These are phyloP conservation scores for Gymnocypris eckloni DNA, from an alignment of 2,797 vertebrate genomes.

Conservation along the genomic window DNA sequence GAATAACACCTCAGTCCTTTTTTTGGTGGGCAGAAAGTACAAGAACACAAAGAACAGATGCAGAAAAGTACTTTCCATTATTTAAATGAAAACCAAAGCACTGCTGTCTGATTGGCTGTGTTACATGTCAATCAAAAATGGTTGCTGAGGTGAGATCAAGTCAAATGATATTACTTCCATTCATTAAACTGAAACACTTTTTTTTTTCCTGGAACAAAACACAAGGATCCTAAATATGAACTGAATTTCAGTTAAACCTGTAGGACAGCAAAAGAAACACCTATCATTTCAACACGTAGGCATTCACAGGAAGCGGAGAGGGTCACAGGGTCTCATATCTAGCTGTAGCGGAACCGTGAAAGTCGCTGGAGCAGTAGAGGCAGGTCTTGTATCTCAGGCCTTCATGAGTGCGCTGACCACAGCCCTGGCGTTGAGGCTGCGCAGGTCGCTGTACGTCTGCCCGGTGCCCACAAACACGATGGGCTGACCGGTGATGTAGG, in stretches of 20 bases:
- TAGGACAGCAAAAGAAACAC: not conserved
- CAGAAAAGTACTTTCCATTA: not conserved
- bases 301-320: slow-evolving; percentile 26
- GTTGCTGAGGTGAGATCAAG: slow-evolving; percentile 1
- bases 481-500: slow-evolving; percentile 98
- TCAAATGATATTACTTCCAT: slow-evolving; percentile 21
- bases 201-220: slow-evolving; percentile 23
- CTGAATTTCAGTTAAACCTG: slow-evolving; percentile 48
- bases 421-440: slow-evolving; percentile 95
- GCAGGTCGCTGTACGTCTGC: slow-evolving; percentile 98
- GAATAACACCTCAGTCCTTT: slow-evolving; percentile 6
- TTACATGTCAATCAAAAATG: slow-evolving; percentile 16
- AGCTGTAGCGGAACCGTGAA: not conserved
- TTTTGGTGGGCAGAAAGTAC: slow-evolving; percentile 49
- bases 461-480: slow-evolving; percentile 98
- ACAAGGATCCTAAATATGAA: slow-evolving; percentile 35
- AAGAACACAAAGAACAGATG: slow-evolving; percentile 13
- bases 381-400: slow-evolving; percentile 76
- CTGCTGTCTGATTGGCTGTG: slow-evolving; percentile 26
- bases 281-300: slow-evolving; percentile 20
- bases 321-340: slow-evolving; percentile 22
- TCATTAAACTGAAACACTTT: slow-evolving; percentile 31
- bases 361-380: not conserved
- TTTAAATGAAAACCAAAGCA: not conserved
- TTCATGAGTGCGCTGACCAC: slow-evolving; percentile 98